A percentile compares a stretch with the other conserved stretches of the same genome.
Evolutionary conservation across 2,888 invertebrate species (phyloP).

Genomic region (Macropis europaea): DNA sequence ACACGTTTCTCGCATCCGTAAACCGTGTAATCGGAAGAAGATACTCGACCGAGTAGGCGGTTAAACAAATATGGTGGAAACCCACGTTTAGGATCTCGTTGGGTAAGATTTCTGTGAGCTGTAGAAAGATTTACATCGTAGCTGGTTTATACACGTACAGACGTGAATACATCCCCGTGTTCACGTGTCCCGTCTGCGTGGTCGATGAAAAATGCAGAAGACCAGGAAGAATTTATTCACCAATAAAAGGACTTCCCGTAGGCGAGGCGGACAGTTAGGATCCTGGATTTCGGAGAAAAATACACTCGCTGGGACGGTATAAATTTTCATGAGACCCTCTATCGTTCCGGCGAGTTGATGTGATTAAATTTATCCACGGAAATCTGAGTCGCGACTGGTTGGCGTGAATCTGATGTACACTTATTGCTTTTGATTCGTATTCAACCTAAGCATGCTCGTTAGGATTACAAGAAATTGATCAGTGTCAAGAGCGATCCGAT

Average conservation of each 20-base stretch:
- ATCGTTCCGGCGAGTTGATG: slow-evolving; percentile 8
- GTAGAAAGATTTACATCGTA: slow-evolving; percentile 44
- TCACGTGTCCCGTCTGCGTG: background rate
- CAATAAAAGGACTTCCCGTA: slow-evolving; percentile 40
- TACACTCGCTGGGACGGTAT: slow-evolving; percentile 1
- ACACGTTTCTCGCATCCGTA: too few relatives aligned
- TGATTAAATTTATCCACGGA: slow-evolving; percentile 3
- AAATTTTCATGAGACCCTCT: slow-evolving; percentile 7
- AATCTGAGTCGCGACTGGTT: background rate
- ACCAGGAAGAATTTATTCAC: slow-evolving; percentile 42
- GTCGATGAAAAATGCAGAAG: slow-evolving; percentile 39
- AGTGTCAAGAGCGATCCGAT: background rate
- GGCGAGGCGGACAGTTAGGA: slow-evolving; percentile 33
- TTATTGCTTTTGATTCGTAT: slow-evolving; percentile 2
- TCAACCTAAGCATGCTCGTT: background rate
- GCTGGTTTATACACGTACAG: slow-evolving; percentile 11
- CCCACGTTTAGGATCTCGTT: background rate
- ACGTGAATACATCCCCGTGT: background rate
- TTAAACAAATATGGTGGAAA: slow-evolving; percentile 6
- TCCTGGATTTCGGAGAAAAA: slow-evolving; percentile 30
- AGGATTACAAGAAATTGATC: background rate
- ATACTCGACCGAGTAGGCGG: background rate
- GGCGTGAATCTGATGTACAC: slow-evolving; percentile 12
- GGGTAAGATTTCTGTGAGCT: slow-evolving; percentile 6
- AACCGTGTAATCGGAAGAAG: background rate